Evolutionary conservation across 2,888 invertebrate species (phyloP).

Genomic region (Megamerina dolium): DNA sequence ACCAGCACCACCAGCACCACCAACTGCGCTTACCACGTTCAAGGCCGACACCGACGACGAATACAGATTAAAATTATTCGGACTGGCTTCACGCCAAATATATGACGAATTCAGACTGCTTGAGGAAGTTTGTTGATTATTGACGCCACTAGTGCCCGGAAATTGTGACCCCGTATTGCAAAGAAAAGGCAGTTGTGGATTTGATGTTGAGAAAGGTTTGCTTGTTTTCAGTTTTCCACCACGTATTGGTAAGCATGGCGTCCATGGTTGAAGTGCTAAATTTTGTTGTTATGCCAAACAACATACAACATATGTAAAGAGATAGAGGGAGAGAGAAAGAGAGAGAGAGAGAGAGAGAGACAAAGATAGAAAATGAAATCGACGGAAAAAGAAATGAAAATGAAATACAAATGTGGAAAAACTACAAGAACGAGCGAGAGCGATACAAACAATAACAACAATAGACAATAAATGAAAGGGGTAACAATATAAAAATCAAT

Average conservation of each 20-base stretch:
- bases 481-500: too few species aligned
- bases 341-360: constrained; percentile 17
- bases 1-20: constrained; percentile 9
- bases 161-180: constrained; percentile 30
- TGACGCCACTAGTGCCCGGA: constrained; percentile 24
- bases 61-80: constrained; percentile 49
- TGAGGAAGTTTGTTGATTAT: constrained; percentile 39
- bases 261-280: constrained; percentile 50
- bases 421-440: constrained; percentile 15
- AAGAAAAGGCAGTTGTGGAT: constrained; percentile 49
- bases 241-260: constrained; percentile 50
- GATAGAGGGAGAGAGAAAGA: constrained; percentile 40
- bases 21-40: constrained; percentile 28
- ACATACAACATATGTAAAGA: constrained; percentile 19
- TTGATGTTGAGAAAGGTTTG: constrained; percentile 50
- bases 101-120: constrained; percentile 49
- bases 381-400: constrained; percentile 21
- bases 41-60: constrained; percentile 47
- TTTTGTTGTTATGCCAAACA: constrained; percentile 10
- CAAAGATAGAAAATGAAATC: constrained; percentile 24
- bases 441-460: constrained; percentile 14
- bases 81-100: constrained; percentile 50
- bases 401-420: constrained; percentile 22
- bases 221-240: constrained; percentile 50
- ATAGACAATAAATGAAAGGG: too few species aligned